Conservation (phyloP, 2,888 invertebrate species). For the Exephanes ischioxanthus region DNA sequence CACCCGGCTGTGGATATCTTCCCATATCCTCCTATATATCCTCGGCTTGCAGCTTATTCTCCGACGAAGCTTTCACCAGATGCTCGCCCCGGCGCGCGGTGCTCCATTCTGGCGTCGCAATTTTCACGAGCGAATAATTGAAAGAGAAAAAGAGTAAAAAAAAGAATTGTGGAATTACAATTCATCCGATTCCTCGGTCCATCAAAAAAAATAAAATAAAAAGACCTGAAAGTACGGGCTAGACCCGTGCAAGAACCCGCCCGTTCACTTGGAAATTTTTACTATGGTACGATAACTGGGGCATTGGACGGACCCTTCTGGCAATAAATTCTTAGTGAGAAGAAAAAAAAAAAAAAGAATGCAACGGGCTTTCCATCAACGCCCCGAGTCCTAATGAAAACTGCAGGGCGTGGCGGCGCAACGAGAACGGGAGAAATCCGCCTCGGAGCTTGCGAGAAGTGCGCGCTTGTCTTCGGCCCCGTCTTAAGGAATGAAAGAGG, state of each 20-base stretch:
- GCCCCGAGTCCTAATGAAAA: slow-evolving; percentile 72
- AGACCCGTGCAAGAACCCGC: background rate
- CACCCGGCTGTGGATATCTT: slow-evolving; percentile 56
- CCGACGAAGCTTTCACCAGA: slow-evolving; percentile 54
- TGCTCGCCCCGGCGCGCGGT: slow-evolving; percentile 20
- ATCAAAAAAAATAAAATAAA: background rate
- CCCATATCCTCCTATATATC: slow-evolving; percentile 33
- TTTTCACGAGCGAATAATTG: slow-evolving; percentile 32
- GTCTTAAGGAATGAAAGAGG: slow-evolving; percentile 51
- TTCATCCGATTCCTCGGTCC: background rate
- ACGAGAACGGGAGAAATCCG: slow-evolving; percentile 34
- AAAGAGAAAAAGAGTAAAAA: background rate
- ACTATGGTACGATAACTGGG: background rate
- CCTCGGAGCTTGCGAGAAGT: slow-evolving; percentile 59
- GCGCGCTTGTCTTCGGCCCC: slow-evolving; percentile 60
- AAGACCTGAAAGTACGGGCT: background rate
- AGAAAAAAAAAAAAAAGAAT: slow-evolving; percentile 41
- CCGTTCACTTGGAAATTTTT: background rate
- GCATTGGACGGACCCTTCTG: background rate
- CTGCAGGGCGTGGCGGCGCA: slow-evolving; percentile 69
- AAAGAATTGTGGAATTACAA: too few species aligned
- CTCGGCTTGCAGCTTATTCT: slow-evolving; percentile 10
- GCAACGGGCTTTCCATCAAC: slow-evolving; percentile 68
- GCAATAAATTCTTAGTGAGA: slow-evolving; percentile 39
- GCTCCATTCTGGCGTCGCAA: slow-evolving; percentile 26